Percentiles rank a stretch among this genome's conserved stretches.
phyloP scores from a whole-genome alignment of 2,797 vertebrate species.

The Meriones psammophilus region DNA sequence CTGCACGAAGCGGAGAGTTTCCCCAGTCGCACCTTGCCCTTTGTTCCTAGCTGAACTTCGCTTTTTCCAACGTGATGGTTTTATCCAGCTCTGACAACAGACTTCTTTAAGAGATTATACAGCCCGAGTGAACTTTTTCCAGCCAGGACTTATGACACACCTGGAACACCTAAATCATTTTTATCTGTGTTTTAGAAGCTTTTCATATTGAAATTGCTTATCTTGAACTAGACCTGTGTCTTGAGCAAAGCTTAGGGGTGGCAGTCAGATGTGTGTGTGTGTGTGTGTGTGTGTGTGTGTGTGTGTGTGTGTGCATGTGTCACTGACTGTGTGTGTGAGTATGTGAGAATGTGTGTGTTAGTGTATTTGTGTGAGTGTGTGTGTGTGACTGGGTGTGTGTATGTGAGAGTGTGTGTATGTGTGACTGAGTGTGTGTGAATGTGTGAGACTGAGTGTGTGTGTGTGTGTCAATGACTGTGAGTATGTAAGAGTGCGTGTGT shows the following conservation, averaged over 20 bases:
- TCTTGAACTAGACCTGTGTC: constrained; percentile 82
- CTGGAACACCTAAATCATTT: constrained; percentile 91
- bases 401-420: too few relatives aligned
- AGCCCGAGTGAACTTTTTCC: constrained; percentile 89
- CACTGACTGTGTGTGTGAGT: not conserved
- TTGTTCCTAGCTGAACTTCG: constrained; percentile 85
- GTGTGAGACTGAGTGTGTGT: too few relatives aligned
- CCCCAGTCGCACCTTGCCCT: constrained; percentile 81
- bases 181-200: constrained; percentile 85
- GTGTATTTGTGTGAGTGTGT: not conserved
- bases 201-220: constrained; percentile 81
- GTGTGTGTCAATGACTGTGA: too few relatives aligned
- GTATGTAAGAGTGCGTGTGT: too few relatives aligned
- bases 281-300: not conserved
- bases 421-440: too few relatives aligned
- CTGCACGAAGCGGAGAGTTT: constrained; percentile 81
- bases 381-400: not conserved
- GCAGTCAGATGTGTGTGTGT: constrained; percentile 43
- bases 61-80: constrained; percentile 88
- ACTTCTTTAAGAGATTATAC: constrained; percentile 86
- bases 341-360: too few relatives aligned
- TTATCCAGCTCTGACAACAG: constrained; percentile 90
- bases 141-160: constrained; percentile 88
- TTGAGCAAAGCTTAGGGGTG: constrained; percentile 75
- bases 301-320: not conserved